Conservation (phyloP, 2,113 vertebrate species). For the Eulacestoma nigropectus region DNA sequence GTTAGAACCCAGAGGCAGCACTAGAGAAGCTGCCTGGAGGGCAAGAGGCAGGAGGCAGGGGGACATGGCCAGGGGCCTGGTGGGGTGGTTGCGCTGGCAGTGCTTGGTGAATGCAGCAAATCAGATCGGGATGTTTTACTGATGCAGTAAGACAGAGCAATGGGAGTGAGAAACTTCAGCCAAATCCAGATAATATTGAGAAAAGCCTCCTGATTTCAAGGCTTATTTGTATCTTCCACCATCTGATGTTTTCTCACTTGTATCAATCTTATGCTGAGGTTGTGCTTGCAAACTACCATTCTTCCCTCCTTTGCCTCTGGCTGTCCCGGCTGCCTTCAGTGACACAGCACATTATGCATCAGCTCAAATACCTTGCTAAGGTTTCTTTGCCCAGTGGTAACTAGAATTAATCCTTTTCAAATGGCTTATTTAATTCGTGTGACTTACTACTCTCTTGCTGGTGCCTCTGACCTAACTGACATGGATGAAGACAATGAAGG, state of each 20-base stretch:
- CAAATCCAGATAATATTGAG: neutral
- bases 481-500: neutral
- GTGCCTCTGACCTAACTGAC: neutral
- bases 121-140: neutral
- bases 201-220: neutral
- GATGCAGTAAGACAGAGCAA: neutral
- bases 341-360: neutral
- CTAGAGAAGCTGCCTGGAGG: neutral
- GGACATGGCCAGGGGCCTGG: neutral
- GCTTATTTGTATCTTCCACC: neutral
- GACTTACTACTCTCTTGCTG: neutral
- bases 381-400: neutral
- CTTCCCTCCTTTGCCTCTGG: neutral
- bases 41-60: neutral
- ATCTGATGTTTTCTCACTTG: neutral
- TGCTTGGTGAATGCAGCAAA: neutral
- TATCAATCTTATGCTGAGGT: neutral
- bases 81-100: too few species aligned
- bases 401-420: neutral
- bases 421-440: neutral
- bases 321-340: rapidly evolving
- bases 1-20: neutral
- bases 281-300: rapidly evolving
- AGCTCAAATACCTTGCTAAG: neutral
- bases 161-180: neutral